Evolutionary conservation across 2,888 invertebrate species (phyloP).

Genomic region (Anorthoa munda): DNA sequence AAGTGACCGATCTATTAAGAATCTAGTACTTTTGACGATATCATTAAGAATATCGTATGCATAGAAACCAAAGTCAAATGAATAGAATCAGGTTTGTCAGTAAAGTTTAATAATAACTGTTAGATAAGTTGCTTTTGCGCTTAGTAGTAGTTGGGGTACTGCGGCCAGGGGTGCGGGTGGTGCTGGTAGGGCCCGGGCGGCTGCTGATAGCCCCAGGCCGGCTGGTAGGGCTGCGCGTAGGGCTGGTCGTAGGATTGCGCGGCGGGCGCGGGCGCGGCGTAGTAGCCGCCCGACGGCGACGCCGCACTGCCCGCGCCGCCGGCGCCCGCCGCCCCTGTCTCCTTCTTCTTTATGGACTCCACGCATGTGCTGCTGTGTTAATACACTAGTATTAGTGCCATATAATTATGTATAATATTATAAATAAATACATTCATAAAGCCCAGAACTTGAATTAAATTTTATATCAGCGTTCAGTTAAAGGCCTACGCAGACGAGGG

Average conservation of each 20-base stretch:
- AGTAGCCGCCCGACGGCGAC: constrained; percentile 73
- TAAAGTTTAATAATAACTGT: constrained; percentile 18
- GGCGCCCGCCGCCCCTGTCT: constrained; percentile 64
- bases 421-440: not conserved
- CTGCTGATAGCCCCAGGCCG: constrained; percentile 89
- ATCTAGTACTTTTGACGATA: constrained; percentile 28
- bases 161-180: constrained; percentile 87
- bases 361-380: constrained; percentile 67
- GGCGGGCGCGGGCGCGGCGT: constrained; percentile 78
- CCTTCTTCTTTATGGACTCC: constrained; percentile 82
- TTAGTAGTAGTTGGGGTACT: constrained; percentile 89
- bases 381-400: constrained; percentile 8
- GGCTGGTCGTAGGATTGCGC: constrained; percentile 85
- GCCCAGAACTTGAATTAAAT: too few relatives aligned
- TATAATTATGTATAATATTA: not conserved
- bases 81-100: constrained; percentile 27
- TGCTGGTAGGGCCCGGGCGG: constrained; percentile 88
- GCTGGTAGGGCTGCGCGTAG: constrained; percentile 87
- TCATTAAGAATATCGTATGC: constrained; percentile 18
- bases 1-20: constrained; percentile 6
- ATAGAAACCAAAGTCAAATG: constrained; percentile 27
- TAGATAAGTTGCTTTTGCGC: not conserved
- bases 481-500: too few relatives aligned
- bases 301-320: constrained; percentile 66
- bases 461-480: too few relatives aligned